phyloP scores from a whole-genome alignment of 2,113 vertebrate genomes.

The Rostratula benghalensis region DNA sequence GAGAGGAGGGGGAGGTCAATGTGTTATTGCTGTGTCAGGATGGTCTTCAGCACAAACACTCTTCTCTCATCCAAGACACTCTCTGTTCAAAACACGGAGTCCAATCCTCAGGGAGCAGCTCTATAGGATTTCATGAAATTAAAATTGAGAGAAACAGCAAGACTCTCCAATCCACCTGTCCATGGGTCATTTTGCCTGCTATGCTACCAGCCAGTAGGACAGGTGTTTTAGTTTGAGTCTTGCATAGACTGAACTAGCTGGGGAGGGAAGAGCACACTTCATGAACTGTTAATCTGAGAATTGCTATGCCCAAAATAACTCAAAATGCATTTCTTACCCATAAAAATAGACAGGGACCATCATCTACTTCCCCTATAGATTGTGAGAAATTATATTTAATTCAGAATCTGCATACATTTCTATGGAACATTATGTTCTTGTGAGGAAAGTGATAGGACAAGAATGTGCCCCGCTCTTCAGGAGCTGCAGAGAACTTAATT shows the following conservation, averaged over 20 bases:
- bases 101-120: neutral
- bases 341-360: neutral
- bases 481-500: neutral
- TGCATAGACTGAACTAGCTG: neutral
- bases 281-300: neutral
- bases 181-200: neutral
- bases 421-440: neutral
- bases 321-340: neutral
- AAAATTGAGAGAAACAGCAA: neutral
- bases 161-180: neutral
- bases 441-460: neutral
- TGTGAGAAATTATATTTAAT: neutral
- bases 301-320: neutral
- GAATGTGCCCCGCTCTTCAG: neutral
- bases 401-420: neutral
- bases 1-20: neutral
- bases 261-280: neutral
- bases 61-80: neutral
- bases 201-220: neutral
- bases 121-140: neutral
- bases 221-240: neutral
- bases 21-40: neutral
- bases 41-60: neutral
- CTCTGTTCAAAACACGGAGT: neutral
- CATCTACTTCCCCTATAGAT: neutral